Evolutionary conservation across 2,888 invertebrate species (phyloP), one percentile per base, ranked within the genome.

Genomic region (Cyclophora albipunctata): DNA sequence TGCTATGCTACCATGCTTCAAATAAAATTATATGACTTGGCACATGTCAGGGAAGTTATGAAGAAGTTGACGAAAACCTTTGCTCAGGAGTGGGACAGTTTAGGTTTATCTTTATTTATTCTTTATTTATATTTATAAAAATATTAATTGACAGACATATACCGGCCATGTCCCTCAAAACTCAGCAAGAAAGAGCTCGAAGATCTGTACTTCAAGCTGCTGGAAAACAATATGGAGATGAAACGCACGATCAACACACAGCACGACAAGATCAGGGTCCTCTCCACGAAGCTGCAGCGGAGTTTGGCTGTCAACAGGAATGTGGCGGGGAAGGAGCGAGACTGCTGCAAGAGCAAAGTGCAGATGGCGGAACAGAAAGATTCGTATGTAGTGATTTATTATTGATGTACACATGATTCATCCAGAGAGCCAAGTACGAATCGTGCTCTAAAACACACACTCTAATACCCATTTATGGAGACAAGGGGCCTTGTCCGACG

Each of bases 121-220:
- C n/a, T n/a, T n/a, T n/a, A n/a, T n/a, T n/a, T n/a, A n/a, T n/a
- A n/a, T n/a, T n/a, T n/a, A n/a, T n/a, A n/a, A n/a, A n/a, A n/a
- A n/a, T n/a, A n/a, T n/a, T n/a, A n/a, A n/a, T n/a, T n/a, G 5
- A 6, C 63, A 81, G 84, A 81, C 42, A 49, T 69, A 3, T 69
- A 65, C 52, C 69, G 75, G 33, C 56, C 77, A 37, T 79, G 82
- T 52, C 84, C 86, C 4, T 82, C 90, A 48, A 91, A 91, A 70
- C 80, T 93, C 59, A 90, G 88, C 56, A 90, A 92, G 53, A 88
- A 85, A 49, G 91, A 93, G 51, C 73, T 94, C 45, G 93, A 94
- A 69, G 93, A 93, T 69, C 84, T 91, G 37, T 93, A 92, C 73
- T 89, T 91, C 59, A 81, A 90, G 3, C 60, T 92, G 44, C 76